phyloP scores from a whole-genome alignment of 2,797 vertebrate genomes.

The Poeciliopsis turneri region DNA sequence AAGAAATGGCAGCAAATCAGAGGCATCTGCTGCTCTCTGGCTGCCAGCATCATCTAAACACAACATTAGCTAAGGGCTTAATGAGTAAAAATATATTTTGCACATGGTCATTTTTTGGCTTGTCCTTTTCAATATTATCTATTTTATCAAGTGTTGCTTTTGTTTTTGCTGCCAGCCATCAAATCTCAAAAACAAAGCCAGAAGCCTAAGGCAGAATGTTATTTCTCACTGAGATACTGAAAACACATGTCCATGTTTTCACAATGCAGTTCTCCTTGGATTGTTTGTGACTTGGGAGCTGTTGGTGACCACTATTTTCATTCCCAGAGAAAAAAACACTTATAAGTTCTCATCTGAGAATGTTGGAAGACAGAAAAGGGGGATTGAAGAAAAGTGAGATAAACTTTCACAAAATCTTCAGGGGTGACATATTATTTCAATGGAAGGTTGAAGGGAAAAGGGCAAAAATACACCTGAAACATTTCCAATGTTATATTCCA shows the following conservation, averaged over 20 bases:
- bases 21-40: slow-evolving; percentile 62
- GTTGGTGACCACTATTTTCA: slow-evolving; percentile 14
- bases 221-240: slow-evolving; percentile 19
- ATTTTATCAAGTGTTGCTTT: slow-evolving; percentile 10
- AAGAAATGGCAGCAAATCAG: slow-evolving; percentile 70
- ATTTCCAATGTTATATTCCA: neutral
- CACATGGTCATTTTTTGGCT: slow-evolving; percentile 46
- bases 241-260: slow-evolving; percentile 45
- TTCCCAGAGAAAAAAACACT: slow-evolving; percentile 17
- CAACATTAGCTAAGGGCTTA: slow-evolving; percentile 43
- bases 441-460: neutral
- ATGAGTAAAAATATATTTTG: slow-evolving; percentile 22
- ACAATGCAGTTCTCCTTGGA: slow-evolving; percentile 25
- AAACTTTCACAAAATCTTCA: slow-evolving; percentile 6
- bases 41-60: slow-evolving; percentile 53
- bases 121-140: slow-evolving; percentile 17
- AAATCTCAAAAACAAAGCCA: slow-evolving; percentile 30
- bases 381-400: slow-evolving; percentile 7
- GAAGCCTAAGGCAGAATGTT: slow-evolving; percentile 30
- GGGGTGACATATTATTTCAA: too few relatives aligned
- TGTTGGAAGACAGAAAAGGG: slow-evolving; percentile 22
- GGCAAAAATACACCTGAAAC: neutral
- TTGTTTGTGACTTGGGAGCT: slow-evolving; percentile 29
- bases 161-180: slow-evolving; percentile 19
- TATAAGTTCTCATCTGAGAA: slow-evolving; percentile 24